Evolutionary conservation across 2,797 vertebrate genomes (phyloP).

Genomic region (Ptychobarbus kaznakovi): DNA sequence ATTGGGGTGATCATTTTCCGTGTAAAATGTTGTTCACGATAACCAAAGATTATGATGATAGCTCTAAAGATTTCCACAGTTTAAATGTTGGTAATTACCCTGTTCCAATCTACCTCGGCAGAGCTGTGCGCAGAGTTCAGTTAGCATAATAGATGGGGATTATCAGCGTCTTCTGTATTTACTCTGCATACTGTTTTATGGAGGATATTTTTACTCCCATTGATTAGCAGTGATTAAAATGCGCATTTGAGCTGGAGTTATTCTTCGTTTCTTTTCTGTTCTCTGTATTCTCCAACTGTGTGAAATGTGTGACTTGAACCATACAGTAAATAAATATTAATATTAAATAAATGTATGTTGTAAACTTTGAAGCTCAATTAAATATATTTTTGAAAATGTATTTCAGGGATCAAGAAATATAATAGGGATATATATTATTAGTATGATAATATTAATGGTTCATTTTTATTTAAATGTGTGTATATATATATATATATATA

Average conservation of each 20-base stretch:
- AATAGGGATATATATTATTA: no score
- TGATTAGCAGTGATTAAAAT: conserved; percentile 32
- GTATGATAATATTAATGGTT: no score
- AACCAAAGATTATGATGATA: conserved; percentile 53
- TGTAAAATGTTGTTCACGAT: conserved; percentile 57
- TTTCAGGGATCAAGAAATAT: no score
- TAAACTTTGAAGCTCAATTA: no score
- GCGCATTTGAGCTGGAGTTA: neutral
- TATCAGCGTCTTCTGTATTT: conserved; percentile 41
- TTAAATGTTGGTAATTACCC: conserved; percentile 57
- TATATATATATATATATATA: no score
- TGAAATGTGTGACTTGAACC: neutral
- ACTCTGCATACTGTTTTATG: conserved; percentile 34
- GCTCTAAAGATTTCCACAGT: conserved; percentile 57
- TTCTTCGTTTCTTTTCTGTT: neutral
- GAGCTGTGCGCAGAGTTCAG: conserved; percentile 35
- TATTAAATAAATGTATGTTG: no score
- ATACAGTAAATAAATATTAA: neutral
- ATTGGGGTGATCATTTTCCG: conserved; percentile 56
- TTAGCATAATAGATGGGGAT: conserved; percentile 41
- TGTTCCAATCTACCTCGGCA: conserved; percentile 56
- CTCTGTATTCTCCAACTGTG: neutral
- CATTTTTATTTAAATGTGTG: no score
- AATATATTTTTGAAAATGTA: no score
- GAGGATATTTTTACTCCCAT: conserved; percentile 27